A percentile compares a stretch with the other conserved stretches of the same genome.
Conservation (phyloP, 1,140 invertebrate species). For the Drosophila ficusphila region DNA sequence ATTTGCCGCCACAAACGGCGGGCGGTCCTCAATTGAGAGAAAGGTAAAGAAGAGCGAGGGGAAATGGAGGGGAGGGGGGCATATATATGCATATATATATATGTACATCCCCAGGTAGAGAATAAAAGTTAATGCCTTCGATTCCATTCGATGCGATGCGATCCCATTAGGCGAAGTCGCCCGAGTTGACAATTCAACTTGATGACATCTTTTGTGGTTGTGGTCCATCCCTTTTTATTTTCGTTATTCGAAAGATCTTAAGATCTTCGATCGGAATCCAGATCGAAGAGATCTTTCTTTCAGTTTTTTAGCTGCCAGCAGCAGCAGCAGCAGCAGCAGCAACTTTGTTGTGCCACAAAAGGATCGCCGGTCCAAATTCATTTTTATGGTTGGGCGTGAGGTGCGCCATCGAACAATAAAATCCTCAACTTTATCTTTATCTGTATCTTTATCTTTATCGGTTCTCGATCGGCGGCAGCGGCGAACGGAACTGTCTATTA, state of each 20-base stretch:
- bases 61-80: neutral
- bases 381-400: constrained; percentile 39
- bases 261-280: constrained; percentile 7
- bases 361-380: constrained; percentile 44
- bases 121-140: constrained; percentile 72
- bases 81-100: no score
- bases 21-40: constrained; percentile 50
- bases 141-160: constrained; percentile 30
- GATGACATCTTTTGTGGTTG: constrained; percentile 75
- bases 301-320: no score
- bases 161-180: constrained; percentile 46
- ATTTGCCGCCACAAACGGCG: constrained; percentile 76
- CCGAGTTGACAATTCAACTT: constrained; percentile 67
- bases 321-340: constrained; percentile 17
- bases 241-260: no score
- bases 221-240: neutral
- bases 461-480: constrained; percentile 33
- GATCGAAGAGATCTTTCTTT: constrained; percentile 8
- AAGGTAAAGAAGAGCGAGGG: neutral
- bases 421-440: constrained; percentile 70
- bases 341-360: constrained; percentile 50
- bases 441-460: constrained; percentile 54
- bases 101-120: constrained; percentile 71
- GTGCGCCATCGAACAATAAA: constrained; percentile 57
- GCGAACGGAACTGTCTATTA: constrained; percentile 76